phyloP scores from a whole-genome alignment of 2,888 invertebrate genomes.

The Philhelius pedissequus region DNA sequence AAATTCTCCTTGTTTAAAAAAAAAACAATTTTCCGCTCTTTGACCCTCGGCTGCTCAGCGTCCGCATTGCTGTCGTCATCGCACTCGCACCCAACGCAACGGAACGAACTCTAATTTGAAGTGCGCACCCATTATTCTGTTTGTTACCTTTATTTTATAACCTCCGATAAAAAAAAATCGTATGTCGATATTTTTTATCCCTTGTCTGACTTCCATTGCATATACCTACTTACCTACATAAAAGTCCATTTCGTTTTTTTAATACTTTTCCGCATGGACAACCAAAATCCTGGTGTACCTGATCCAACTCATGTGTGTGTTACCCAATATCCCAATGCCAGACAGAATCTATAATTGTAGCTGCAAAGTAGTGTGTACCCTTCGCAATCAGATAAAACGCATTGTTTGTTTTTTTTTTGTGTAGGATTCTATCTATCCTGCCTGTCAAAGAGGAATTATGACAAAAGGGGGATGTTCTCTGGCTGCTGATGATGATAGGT shows the following conservation, averaged over 20 bases:
- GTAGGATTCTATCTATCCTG: conserved; percentile 29
- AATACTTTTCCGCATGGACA: conserved; percentile 63
- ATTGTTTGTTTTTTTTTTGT: conserved; percentile 6
- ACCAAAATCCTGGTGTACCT: conserved; percentile 68
- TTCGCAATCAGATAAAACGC: conserved; percentile 33
- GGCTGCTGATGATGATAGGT: conserved; percentile 21
- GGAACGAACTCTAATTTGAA: conserved; percentile 34
- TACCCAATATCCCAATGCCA: conserved; percentile 42
- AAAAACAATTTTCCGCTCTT: conserved; percentile 61
- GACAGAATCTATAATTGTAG: conserved; percentile 26
- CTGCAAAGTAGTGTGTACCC: neutral
- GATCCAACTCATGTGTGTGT: conserved; percentile 53
- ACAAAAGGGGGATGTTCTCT: conserved; percentile 20
- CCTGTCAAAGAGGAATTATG: conserved; percentile 53
- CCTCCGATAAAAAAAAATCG: conserved; percentile 1
- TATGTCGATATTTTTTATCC: neutral
- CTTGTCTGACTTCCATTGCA: neutral
- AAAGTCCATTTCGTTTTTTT: neutral
- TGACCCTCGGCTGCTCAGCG: conserved; percentile 22
- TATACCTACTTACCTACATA: too few relatives aligned
- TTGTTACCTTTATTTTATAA: conserved; percentile 29
- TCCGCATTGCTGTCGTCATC: neutral
- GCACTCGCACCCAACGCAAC: neutral
- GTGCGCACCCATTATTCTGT: conserved; percentile 38
- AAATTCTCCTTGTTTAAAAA: neutral